phyloP scores from a whole-genome alignment of 2,888 invertebrate genomes.

The Spilosoma lubricipeda region DNA sequence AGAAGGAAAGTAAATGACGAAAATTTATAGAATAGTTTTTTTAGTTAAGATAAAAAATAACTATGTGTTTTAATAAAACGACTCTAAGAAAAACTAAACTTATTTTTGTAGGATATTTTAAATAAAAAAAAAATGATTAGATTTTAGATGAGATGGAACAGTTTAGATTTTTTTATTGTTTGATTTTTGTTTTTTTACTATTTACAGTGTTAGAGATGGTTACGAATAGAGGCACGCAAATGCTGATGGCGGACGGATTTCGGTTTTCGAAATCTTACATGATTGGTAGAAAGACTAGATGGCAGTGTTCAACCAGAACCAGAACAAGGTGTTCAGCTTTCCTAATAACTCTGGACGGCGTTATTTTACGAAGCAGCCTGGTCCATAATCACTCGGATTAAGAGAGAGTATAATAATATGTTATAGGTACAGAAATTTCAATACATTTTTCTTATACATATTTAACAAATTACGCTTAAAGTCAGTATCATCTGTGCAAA shows the following conservation, averaged over 20 bases:
- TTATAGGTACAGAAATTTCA: background rate
- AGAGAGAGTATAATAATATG: background rate
- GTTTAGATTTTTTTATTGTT: background rate
- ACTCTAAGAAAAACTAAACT: background rate
- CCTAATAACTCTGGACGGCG: conserved; percentile 54
- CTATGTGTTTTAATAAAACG: background rate
- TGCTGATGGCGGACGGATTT: conserved; percentile 61
- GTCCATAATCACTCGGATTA: conserved; percentile 53
- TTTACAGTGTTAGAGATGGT: conserved; percentile 60
- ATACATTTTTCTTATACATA: no score
- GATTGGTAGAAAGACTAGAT: conserved; percentile 55
- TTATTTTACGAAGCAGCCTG: conserved; percentile 49
- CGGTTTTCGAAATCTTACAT: conserved; percentile 63
- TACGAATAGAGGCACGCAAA: conserved; percentile 63
- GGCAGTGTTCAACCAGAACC: conserved; percentile 62
- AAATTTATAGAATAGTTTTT: background rate
- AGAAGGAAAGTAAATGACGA: conserved; percentile 8
- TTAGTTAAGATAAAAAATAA: background rate
- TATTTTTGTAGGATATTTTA: background rate
- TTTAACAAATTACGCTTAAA: no score
- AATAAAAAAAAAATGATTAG: no score
- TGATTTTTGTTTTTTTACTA: conserved; percentile 6
- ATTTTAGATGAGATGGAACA: no score
- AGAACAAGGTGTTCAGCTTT: conserved; percentile 60
- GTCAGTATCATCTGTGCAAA: no score